Evolutionary conservation across 2,113 vertebrate genomes (phyloP), one percentile per base, ranked within the genome.

Genomic region (Tenrec ecaudatus): DNA sequence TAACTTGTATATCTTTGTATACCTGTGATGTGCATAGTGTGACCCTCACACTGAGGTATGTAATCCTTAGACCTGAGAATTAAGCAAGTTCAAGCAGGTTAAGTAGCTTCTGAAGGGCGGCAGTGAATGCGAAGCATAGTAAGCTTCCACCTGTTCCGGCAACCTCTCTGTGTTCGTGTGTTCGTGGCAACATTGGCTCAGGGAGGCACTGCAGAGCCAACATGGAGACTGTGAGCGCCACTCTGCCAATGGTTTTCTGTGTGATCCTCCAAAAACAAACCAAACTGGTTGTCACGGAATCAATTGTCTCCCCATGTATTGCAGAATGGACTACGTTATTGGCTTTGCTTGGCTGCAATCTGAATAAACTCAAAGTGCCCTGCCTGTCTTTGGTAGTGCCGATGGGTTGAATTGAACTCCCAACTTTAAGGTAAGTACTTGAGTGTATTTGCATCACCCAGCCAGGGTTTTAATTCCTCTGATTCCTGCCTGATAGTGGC

Each of bases 41-140:
- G 23, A 75, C 78, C 38, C 10, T 31, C 16, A 83, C 12, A 43
- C 77, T 84, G 38, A 88, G 22, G 40, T 91, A 88, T 29, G 31
- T 58, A 29, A 40, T 78, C 77, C 77, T 79, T 27, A 25, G 3
- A 66, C 11, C 57, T 29, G 15, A 53, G 23, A 33, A 43, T 57
- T 82, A 71, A 66, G 19, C 33, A 68, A 25, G 6, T 27, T 68
- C 47, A 86, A 1, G 19, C 60, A 87, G 7, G 3, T 71, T 71
- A 87, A 29, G 10, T 79, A 38, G 58, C 57, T 82, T 88, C 57
- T 76, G 25, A 92, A 89, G 7, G 40, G 69, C 40, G 19, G 23
- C 31, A 85, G 43, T 20, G 71, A 95, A 31, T 77, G 89, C 68
- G 47, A 58, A 73, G 85, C 76, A 90, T 69, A 92, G 43, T 78